Conservation (phyloP, 2,797 vertebrate genomes). For the Chrosomus eos region DNA sequence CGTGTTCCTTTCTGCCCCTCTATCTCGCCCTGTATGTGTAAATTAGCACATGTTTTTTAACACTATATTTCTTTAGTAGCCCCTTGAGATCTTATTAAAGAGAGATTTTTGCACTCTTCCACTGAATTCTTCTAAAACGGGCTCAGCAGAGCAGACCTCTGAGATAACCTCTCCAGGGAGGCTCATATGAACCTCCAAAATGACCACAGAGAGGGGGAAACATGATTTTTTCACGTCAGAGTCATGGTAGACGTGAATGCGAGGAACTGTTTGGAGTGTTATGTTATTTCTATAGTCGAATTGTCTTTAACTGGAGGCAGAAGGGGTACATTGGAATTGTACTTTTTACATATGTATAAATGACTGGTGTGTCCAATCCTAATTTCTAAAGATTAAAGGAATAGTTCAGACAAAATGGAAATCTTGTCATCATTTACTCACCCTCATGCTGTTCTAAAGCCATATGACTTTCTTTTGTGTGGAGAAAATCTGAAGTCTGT, state of each 20-base stretch:
- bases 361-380: slow-evolving; percentile 16
- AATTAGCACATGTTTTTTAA: slow-evolving; percentile 60
- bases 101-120: slow-evolving; percentile 68
- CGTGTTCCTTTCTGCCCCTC: neutral
- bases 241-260: neutral
- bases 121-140: slow-evolving; percentile 61
- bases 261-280: slow-evolving; percentile 19
- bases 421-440: slow-evolving; percentile 10
- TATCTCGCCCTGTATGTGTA: neutral
- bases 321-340: neutral
- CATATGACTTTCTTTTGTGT: slow-evolving; percentile 16
- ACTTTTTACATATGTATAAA: slow-evolving; percentile 19
- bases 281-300: neutral
- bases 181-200: slow-evolving; percentile 14
- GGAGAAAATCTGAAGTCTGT: slow-evolving; percentile 21
- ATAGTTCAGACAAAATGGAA: slow-evolving; percentile 10
- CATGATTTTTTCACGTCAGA: slow-evolving; percentile 30
- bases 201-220: slow-evolving; percentile 23
- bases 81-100: slow-evolving; percentile 77
- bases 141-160: slow-evolving; percentile 25
- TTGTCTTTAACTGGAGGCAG: neutral
- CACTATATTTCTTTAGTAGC: slow-evolving; percentile 62
- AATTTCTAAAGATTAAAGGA: slow-evolving; percentile 38
- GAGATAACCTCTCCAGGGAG: slow-evolving; percentile 28
- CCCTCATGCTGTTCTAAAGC: slow-evolving; percentile 4